A percentile compares a stretch with the other conserved stretches of the same genome.
These are phyloP conservation scores for Blastobasis adustella DNA, from an alignment of 2,888 invertebrate species.

Conservation along the genomic window DNA sequence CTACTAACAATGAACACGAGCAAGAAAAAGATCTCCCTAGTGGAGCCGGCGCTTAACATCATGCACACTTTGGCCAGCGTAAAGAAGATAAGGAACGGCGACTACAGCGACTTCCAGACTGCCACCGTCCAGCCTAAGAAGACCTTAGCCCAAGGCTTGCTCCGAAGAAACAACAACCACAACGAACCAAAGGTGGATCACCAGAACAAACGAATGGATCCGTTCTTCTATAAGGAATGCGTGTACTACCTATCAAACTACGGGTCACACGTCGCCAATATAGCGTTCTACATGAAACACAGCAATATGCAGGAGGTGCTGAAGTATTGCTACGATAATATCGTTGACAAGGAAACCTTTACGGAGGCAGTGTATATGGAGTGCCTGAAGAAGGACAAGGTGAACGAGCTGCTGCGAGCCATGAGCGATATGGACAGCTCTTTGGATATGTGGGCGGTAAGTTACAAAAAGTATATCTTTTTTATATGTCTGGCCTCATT, in stretches of 20 bases:
- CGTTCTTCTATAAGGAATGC: slow-evolving; percentile 83
- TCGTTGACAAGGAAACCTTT: slow-evolving; percentile 81
- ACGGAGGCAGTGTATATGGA: slow-evolving; percentile 82
- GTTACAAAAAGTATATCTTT: slow-evolving; percentile 11
- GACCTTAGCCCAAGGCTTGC: slow-evolving; percentile 60
- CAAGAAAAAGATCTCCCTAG: slow-evolving; percentile 65
- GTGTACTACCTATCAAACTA: slow-evolving; percentile 87
- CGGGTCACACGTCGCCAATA: slow-evolving; percentile 82
- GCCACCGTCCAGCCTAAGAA: slow-evolving; percentile 49
- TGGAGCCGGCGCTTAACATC: slow-evolving; percentile 76
- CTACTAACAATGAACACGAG: slow-evolving; percentile 51
- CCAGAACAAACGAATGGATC: slow-evolving; percentile 57
- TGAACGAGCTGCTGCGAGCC: slow-evolving; percentile 75
- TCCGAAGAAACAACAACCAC: slow-evolving; percentile 49
- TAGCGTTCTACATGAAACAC: slow-evolving; percentile 85
- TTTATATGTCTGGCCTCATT: not conserved
- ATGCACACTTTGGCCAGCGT: slow-evolving; percentile 75
- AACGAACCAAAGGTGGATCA: slow-evolving; percentile 48
- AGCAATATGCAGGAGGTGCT: slow-evolving; percentile 81
- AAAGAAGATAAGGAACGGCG: slow-evolving; percentile 71
- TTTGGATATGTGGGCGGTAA: slow-evolving; percentile 81
- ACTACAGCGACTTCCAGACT: slow-evolving; percentile 70
- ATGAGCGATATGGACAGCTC: slow-evolving; percentile 80
- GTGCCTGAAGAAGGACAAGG: slow-evolving; percentile 78
- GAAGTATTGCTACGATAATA: slow-evolving; percentile 79